Evolutionary conservation across 1,140 invertebrate genomes (phyloP), one percentile per base, ranked within the genome.

Genomic region (Tetramorium alpestre): DNA sequence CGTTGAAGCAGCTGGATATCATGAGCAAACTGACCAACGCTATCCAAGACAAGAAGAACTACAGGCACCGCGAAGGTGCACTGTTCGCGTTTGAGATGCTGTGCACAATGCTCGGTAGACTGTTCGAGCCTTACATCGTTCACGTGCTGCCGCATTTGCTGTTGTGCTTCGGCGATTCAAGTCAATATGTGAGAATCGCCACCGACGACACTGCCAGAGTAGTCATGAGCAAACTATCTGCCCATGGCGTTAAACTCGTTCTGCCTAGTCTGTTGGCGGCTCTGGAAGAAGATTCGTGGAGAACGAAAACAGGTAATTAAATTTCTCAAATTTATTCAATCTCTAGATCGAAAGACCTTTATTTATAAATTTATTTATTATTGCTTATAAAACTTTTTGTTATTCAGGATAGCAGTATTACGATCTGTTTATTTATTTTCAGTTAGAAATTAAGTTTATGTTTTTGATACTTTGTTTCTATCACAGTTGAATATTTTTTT

Each of bases 101-200:
- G 18, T 99, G 98, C 94, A 97, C 97, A 87, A 99, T 99, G 96
- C 96, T 99, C 89, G 99, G 99, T 0, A 97, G 99, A 82, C 95
- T 99, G 54, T 99, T 99, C 96, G 99, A 99, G 94, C 99, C 99
- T 0, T 99, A 99, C 95, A 99, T 99, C 87, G 98, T 99, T 49
- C 98, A 99, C 94, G 98, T 99, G 54, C 95, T 99, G 75, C 99
- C 99, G 2, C 98, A 99, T 96, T 96, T 99, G 88, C 95, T 99
- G 44, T 96, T 99, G 70, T 99, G 99, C 94, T 99, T 99, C 95
- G 99, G 99, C 10, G 99, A 99, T 96, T 96, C 97, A 1, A 99
- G 98, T 94, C 98, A 98, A 93, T 98, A 98, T 94, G 98, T 98
- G 44, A 96, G 98, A 89, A 96, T 98, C 91, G 99, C 99, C 13